These are phyloP conservation scores for Saturnia pavonia DNA, from an alignment of 2,888 invertebrate species.

Conservation along the genomic window DNA sequence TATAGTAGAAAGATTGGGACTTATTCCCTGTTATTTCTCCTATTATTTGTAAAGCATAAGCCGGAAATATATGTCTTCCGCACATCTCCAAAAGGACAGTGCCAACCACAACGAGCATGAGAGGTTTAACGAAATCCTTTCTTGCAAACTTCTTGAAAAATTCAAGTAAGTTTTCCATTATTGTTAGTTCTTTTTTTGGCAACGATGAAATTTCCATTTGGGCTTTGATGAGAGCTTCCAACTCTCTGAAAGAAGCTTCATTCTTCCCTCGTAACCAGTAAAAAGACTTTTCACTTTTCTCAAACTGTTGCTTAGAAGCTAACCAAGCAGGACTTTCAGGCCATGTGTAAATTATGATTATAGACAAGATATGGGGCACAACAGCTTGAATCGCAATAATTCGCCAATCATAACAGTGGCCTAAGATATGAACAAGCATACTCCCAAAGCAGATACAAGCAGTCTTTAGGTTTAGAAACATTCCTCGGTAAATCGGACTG, in stretches of 20 bases:
- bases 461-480: constrained; percentile 58
- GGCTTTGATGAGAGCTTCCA: constrained; percentile 39
- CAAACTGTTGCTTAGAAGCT: no score
- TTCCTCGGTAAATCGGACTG: constrained; percentile 55
- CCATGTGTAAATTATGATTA: constrained; percentile 61
- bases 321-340: constrained; percentile 85
- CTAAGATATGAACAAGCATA: constrained; percentile 45
- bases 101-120: constrained; percentile 34
- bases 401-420: constrained; percentile 47
- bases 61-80: constrained; percentile 45
- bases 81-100: constrained; percentile 38
- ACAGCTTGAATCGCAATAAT: constrained; percentile 44
- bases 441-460: constrained; percentile 51
- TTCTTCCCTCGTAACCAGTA: constrained; percentile 72
- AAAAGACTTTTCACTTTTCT: no score
- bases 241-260: constrained; percentile 37
- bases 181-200: background rate
- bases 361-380: constrained; percentile 41
- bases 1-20: constrained; percentile 36
- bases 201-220: constrained; percentile 33
- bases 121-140: constrained; percentile 38
- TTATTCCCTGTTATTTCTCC: constrained; percentile 33
- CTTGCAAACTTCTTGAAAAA: constrained; percentile 32
- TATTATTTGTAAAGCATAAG: constrained; percentile 46
- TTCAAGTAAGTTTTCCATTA: constrained; percentile 12